Evolutionary conservation across 2,113 vertebrate species (phyloP), one percentile per base, ranked within the genome.

Genomic region (Indicator maculatus): DNA sequence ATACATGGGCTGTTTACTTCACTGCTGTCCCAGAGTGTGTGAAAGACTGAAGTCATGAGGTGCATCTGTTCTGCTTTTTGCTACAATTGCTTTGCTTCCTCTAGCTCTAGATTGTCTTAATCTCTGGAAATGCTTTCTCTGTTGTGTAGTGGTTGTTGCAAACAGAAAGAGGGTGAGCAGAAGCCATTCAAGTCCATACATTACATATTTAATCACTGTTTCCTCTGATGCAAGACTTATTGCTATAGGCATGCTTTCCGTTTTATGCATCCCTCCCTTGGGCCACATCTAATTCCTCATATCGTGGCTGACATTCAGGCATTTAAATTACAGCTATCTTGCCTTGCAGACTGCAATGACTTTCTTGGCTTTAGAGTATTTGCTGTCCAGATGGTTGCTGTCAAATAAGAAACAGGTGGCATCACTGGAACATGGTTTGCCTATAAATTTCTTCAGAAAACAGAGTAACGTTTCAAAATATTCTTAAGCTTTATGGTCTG

Each of bases 351-450:
- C 78, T 39, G 27, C 65, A 58, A 19, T 83, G 63, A 59, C 82
- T 53, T 45, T 69, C 52, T 92, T 19, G 59, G 85, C 81, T 82
- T 86, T 74, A 87, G 53, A 53, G 60, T 86, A 58, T 74, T 93
- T 63, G 69, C 66, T 95, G 75, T 83, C 76, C 93, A 93, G 82
- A 39, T 69, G 76, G 73, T 50, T 81, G 82, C 86, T 67, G 70
- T 93, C 88, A 87, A 95, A 76, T n/a, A 47, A 63, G 73, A 96
- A 96, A 93, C 94, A 88, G 82, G 85, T 88, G 78, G 47, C 50
- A 31, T 33, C 77, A 33, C 33, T 87, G 38, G 70, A 55, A 17
- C 85, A 65, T 47, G 61, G 76, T 64, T 96, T 83, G 82, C 45
- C 78, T 73, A 70, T 63, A 66, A n/a, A 91, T 83, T 79, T 87